A percentile compares a stretch with the other conserved stretches of the same genome.
Conservation (phyloP, 2,113 vertebrate species). For the Xiphorhynchus elegans region DNA sequence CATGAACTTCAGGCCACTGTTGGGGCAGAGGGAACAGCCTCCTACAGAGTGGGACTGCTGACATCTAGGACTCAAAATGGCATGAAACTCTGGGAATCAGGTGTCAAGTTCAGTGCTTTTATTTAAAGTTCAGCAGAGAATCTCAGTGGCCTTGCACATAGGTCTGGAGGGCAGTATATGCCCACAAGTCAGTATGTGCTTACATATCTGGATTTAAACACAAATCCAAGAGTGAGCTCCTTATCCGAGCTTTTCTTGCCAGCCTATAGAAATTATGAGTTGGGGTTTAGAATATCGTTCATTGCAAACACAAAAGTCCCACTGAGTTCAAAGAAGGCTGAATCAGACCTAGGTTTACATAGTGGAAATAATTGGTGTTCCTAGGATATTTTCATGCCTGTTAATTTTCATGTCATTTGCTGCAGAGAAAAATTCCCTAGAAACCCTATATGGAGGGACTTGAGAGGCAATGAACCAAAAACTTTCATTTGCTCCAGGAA, state of each 20-base stretch:
- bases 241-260: not conserved
- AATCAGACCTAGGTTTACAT: not conserved
- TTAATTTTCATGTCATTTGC: not conserved
- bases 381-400: not conserved
- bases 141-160: not conserved
- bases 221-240: not conserved
- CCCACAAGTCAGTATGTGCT: not conserved
- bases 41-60: not conserved
- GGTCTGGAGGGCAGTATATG: not conserved
- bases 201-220: not conserved
- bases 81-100: not conserved
- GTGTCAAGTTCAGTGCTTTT: not conserved
- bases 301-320: not conserved
- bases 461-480: not conserved
- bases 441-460: not conserved
- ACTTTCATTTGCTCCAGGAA: not conserved
- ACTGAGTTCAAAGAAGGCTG: not conserved
- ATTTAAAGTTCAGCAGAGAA: not conserved
- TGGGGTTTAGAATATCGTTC: not conserved
- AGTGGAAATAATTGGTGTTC: not conserved
- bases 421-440: not conserved
- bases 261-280: not conserved
- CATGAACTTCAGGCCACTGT: not conserved
- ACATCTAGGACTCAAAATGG: not conserved
- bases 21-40: not conserved